Evolutionary conservation across 2,888 invertebrate species (phyloP).

Genomic region (Clusia tigrina): DNA sequence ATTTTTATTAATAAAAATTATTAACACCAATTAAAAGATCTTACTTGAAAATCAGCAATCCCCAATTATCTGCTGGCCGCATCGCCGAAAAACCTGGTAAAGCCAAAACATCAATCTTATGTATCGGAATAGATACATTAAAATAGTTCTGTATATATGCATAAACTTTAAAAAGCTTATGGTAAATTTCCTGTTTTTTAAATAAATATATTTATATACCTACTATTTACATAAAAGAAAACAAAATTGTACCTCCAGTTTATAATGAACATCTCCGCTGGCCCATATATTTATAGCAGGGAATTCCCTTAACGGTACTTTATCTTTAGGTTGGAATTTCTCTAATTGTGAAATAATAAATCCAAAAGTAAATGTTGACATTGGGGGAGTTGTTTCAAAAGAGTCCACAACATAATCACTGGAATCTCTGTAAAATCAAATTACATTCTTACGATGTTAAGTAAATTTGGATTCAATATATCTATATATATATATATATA

Average conservation of each 20-base stretch:
- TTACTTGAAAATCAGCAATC: constrained; percentile 80
- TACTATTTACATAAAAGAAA: background rate
- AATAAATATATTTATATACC: constrained; percentile 58
- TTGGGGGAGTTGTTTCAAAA: constrained; percentile 76
- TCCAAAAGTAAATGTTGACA: constrained; percentile 80
- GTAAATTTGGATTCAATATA: no score
- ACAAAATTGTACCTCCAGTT: constrained; percentile 48
- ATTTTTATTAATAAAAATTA: constrained; percentile 20
- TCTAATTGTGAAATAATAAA: constrained; percentile 75
- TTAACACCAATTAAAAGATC: constrained; percentile 44
- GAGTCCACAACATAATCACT: constrained; percentile 71
- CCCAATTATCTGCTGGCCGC: constrained; percentile 82
- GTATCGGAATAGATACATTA: constrained; percentile 72
- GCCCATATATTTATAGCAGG: constrained; percentile 65
- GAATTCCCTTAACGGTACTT: constrained; percentile 8
- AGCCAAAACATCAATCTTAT: constrained; percentile 76
- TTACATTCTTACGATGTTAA: no score
- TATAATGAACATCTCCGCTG: constrained; percentile 64
- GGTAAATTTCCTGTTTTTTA: constrained; percentile 65
- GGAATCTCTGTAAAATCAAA: constrained; percentile 48
- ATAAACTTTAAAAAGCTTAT: constrained; percentile 69
- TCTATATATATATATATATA: no score
- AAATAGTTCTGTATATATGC: constrained; percentile 71
- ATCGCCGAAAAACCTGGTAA: constrained; percentile 76
- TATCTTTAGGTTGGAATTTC: constrained; percentile 37